Percentiles rank a stretch among this genome's conserved stretches.
Conservation (phyloP, 1,140 invertebrate species). For the Adoxophyes honmai region DNA sequence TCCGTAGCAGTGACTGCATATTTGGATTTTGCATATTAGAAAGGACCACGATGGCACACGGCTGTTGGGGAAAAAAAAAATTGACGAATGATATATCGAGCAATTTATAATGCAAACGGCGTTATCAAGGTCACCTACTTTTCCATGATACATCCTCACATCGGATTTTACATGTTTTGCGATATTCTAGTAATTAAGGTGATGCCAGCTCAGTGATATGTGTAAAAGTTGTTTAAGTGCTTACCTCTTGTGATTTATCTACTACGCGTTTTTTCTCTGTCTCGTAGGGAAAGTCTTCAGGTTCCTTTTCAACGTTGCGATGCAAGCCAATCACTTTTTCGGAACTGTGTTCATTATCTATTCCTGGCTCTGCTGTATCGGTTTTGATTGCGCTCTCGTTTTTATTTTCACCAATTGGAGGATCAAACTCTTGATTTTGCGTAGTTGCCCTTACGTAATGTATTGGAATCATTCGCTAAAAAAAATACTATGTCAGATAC, state of each 20-base stretch:
- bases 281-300: slow-evolving; percentile 30
- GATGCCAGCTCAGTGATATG: too few relatives aligned
- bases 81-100: slow-evolving; percentile 5
- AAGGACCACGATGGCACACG: slow-evolving; percentile 54
- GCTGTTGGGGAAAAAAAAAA: slow-evolving; percentile 35
- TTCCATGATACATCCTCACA: neutral
- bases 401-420: slow-evolving; percentile 20
- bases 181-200: too few relatives aligned
- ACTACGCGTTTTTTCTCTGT: slow-evolving; percentile 18
- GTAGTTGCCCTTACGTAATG: slow-evolving; percentile 32
- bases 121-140: slow-evolving; percentile 12
- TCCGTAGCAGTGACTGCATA: slow-evolving; percentile 58
- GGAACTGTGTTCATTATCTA: too few relatives aligned
- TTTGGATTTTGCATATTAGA: slow-evolving; percentile 55
- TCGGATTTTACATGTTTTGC: slow-evolving; percentile 9
- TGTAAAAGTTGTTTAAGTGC: neutral
- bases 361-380: too few relatives aligned
- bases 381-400: slow-evolving; percentile 14
- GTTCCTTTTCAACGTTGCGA: slow-evolving; percentile 24
- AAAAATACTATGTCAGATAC: neutral
- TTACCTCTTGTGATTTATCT: slow-evolving; percentile 32
- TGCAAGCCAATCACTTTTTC: slow-evolving; percentile 29
- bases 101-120: slow-evolving; percentile 10
- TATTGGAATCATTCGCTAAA: slow-evolving; percentile 43
- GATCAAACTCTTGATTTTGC: neutral